Percentiles rank a stretch among this genome's conserved stretches.
Evolutionary conservation across 2,888 invertebrate species (phyloP).

Genomic region (Nomada fucata): DNA sequence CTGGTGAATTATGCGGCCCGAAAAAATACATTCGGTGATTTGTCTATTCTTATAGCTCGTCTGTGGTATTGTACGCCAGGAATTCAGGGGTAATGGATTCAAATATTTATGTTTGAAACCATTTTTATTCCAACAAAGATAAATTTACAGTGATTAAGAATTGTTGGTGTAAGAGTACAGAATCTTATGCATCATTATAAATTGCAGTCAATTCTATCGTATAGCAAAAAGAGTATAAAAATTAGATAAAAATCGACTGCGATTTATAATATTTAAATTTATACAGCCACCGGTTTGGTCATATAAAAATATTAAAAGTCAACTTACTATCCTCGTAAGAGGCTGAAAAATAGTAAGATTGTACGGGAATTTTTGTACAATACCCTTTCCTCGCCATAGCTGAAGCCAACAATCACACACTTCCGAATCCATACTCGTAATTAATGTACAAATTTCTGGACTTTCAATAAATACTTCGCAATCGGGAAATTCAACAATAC

Average conservation of each 20-base stretch:
- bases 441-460: slow-evolving; percentile 77
- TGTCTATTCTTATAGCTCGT: too few species aligned
- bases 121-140: slow-evolving; percentile 1
- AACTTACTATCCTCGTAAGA: neutral
- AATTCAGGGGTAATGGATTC: neutral
- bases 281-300: neutral
- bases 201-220: neutral
- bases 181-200: neutral
- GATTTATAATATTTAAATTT: neutral
- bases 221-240: neutral
- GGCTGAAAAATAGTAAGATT: slow-evolving; percentile 78
- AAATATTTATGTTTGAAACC: neutral
- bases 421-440: slow-evolving; percentile 72
- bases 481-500: slow-evolving; percentile 72
- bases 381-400: slow-evolving; percentile 76
- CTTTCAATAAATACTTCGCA: slow-evolving; percentile 65
- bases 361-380: slow-evolving; percentile 71
- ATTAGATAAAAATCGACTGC: neutral
- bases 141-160: neutral
- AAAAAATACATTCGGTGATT: too few species aligned
- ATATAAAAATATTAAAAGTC: slow-evolving; percentile 11
- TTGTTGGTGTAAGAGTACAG: neutral
- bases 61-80: too few species aligned
- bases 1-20: too few species aligned
- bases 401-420: slow-evolving; percentile 75